These are phyloP conservation scores for Xanthorhoe spadicearia DNA, from an alignment of 2,888 invertebrate genomes.

Conservation along the genomic window DNA sequence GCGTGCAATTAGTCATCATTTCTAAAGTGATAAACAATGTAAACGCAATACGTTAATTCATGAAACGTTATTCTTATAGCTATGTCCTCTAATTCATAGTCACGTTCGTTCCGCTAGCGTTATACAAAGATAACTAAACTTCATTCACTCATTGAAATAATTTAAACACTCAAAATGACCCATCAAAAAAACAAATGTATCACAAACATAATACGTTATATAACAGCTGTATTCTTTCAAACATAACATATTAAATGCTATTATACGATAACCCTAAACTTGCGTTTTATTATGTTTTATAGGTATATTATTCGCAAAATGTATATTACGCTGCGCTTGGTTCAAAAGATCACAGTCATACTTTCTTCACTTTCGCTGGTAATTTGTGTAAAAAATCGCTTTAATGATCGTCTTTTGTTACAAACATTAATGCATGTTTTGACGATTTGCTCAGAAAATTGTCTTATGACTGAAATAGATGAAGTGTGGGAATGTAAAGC, in stretches of 20 bases:
- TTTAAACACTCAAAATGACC: conserved; percentile 5
- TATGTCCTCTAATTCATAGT: not conserved
- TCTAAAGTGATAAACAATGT: not conserved
- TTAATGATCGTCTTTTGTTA: conserved; percentile 37
- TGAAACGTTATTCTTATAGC: not conserved
- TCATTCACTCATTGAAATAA: not conserved
- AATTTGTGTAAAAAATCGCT: conserved; percentile 32
- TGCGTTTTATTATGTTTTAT: conserved; percentile 38
- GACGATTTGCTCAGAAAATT: conserved; percentile 25
- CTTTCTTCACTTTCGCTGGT: conserved; percentile 44
- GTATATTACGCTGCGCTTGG: conserved; percentile 35
- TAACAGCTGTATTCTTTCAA: conserved; percentile 5
- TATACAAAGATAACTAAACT: not conserved
- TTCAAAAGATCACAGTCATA: conserved; percentile 45
- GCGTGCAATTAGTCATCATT: too few species aligned
- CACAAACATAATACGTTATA: conserved; percentile 13
- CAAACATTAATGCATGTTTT: conserved; percentile 22
- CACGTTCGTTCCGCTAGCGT: not conserved
- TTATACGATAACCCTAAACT: conserved; percentile 22
- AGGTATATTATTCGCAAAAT: conserved; percentile 36
- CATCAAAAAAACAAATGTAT: conserved; percentile 13
- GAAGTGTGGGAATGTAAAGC: conserved; percentile 23
- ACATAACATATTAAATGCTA: conserved; percentile 14
- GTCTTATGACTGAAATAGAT: conserved; percentile 10
- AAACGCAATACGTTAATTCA: not conserved